These are phyloP conservation scores for Coptotermes formosanus DNA, from an alignment of 1,140 invertebrate genomes.

Conservation along the genomic window DNA sequence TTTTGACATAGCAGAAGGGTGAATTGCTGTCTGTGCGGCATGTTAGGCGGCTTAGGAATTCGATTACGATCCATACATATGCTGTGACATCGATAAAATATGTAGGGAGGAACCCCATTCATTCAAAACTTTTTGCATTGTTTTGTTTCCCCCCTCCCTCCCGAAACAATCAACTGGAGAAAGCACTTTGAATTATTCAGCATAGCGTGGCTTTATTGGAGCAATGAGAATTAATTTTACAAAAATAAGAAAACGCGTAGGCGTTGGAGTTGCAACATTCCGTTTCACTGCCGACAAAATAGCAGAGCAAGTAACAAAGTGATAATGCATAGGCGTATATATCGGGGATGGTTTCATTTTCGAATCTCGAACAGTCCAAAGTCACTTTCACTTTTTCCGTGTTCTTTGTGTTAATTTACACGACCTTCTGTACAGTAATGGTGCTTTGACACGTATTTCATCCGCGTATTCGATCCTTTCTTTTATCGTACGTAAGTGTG, in stretches of 20 bases:
- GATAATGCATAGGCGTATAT: no score
- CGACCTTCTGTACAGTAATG: no score
- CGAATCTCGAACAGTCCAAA: no score
- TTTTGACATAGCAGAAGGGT: no score
- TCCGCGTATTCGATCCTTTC: no score
- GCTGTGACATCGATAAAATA: not conserved
- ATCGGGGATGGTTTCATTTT: no score
- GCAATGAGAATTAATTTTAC: not conserved
- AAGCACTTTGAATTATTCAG: not conserved
- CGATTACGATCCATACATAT: not conserved
- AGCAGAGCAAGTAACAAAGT: no score
- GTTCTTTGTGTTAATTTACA: no score
- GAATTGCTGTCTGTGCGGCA: no score
- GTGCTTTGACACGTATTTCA: no score
- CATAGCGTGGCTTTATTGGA: not conserved
- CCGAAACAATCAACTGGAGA: not conserved
- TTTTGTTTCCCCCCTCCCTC: not conserved
- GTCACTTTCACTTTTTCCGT: no score
- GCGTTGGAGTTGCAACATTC: not conserved
- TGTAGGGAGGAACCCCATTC: not conserved
- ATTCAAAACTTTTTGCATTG: not conserved
- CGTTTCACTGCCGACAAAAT: not conserved
- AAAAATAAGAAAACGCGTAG: not conserved
- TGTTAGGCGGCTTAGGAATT: not conserved
- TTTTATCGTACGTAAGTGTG: no score